Base-by-base conservation (phyloP, 2,113 vertebrate genomes). In the Ramphastos sulfuratus region DNA sequence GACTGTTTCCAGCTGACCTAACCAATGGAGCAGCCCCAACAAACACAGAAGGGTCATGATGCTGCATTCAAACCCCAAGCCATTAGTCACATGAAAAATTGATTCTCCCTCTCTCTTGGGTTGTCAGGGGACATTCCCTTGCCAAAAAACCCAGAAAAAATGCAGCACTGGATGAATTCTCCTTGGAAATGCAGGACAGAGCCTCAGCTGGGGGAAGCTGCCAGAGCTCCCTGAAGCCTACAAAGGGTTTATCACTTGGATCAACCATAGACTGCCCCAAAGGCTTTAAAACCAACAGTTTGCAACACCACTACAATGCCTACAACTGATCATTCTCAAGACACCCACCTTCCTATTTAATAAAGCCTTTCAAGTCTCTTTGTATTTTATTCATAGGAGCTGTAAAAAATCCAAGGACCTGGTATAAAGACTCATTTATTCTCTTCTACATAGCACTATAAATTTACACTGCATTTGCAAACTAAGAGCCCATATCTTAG, bases 371-470 rank as follows among this genome's bases (percentile, higher is more conserved):
- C 93, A 93, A 95, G 70, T 81, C 23, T 61, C 71, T 96, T 86
- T 94, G 80, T 90, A 83, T 94, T 96, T 96, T 96, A 96, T 96
- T 96, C 95, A 96, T 86, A 93, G 88, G 81, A 90, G 90, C 83
- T 84, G 93, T 96, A 96, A 96, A 96, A 96, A 95, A 84, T 50
- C 93, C 95, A 83, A 94, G 86, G 87, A 90, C 70, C 59, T 0
- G 0, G 66, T 86, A 87, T 94, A 96, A 96, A 96, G 92, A 96
- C 65, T 94, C 92, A 96, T 96, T 96, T 96, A 90, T 93, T 88
- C 95, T 96, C 86, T 92, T 90, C 88, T 93, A 19, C 89, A 90
- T 35, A 78, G 83, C 59, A 79, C 94, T 89, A 95, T 96, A 95
- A 96, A 96, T 95, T 95, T 93, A 84, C 95, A 87, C 83, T 59